Base-by-base conservation (phyloP, 2,888 invertebrate species). In the Sceliomorpha sp. region DNA sequence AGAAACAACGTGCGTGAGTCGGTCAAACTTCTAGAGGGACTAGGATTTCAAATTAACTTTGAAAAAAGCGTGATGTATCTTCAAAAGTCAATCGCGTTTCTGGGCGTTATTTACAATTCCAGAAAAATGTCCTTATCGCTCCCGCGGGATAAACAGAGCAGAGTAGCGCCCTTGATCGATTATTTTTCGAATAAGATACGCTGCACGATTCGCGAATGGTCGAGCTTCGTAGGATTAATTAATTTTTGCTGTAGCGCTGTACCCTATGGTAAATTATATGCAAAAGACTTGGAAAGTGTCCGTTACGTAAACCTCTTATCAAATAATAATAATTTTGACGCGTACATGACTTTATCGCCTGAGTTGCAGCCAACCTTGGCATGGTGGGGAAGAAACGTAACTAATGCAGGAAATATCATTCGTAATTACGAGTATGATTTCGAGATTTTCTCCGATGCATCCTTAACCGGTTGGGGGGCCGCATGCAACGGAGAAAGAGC, bases 31-130 rank as follows among this genome's bases (percentile, higher is more conserved):
- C n/a, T n/a, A n/a, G n/a, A n/a, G n/a, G n/a, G n/a, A n/a, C n/a
- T n/a, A n/a, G n/a, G n/a, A n/a, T n/a, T n/a, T n/a, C n/a, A n/a
- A n/a, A n/a, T n/a, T n/a, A n/a, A n/a, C n/a, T n/a, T n/a, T n/a
- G n/a, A n/a, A n/a, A n/a, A n/a, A n/a, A n/a, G n/a, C n/a, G n/a
- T n/a, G n/a, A n/a, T n/a, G n/a, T n/a, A n/a, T n/a, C n/a, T n/a
- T n/a, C n/a, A n/a, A n/a, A n/a, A n/a, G n/a, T n/a, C n/a, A 15
- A 14, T 32, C 6, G 53, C 62, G 32, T 67, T 47, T 17, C 9
- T 63, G 12, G 71, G 63, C 0, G 26, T 71, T 10, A 59, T 67
- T 8, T 62, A 53, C n/a, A 20, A 71, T 20, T 53, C 53, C 9
- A 4, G 10, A 2, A 45, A 27, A n/a, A 37, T 66, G 37, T 15